These are phyloP conservation scores for Calliphora vomitoria DNA, from an alignment of 2,888 invertebrate species.

Conservation along the genomic window DNA sequence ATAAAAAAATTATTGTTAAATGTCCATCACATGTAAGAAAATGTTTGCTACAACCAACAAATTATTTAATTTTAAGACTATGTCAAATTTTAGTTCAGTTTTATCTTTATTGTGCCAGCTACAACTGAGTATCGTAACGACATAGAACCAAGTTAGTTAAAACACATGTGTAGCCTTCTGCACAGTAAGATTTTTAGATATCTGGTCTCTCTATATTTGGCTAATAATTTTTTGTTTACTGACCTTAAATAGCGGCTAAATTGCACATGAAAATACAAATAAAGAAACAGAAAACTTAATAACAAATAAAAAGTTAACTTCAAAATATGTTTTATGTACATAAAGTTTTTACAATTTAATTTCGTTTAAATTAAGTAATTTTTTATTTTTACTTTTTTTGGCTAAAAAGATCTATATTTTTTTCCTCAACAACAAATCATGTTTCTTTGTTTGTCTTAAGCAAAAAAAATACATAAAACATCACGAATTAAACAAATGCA, in stretches of 20 bases:
- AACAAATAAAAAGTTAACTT: not conserved
- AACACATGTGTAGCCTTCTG: too few species aligned
- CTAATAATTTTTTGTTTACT: conserved; percentile 23
- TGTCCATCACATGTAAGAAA: too few species aligned
- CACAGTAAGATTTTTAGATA: not conserved
- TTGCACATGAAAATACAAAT: not conserved
- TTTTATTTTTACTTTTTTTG: conserved; percentile 27
- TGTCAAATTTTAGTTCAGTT: too few species aligned
- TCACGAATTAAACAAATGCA: conserved; percentile 58
- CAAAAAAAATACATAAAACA: conserved; percentile 11
- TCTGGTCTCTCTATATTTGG: conserved; percentile 30
- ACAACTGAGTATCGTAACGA: too few species aligned
- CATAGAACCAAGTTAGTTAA: too few species aligned
- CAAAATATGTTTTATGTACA: not conserved
- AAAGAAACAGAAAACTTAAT: not conserved
- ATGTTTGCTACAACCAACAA: too few species aligned
- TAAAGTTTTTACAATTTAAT: conserved; percentile 37
- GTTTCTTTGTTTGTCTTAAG: conserved; percentile 38
- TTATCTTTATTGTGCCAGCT: too few species aligned
- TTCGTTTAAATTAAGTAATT: conserved; percentile 49
- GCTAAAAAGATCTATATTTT: not conserved
- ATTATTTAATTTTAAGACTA: too few species aligned
- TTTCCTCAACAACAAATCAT: conserved; percentile 41
- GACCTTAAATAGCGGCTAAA: conserved; percentile 42
- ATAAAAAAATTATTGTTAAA: too few species aligned